Conservation (phyloP, 2,113 vertebrate genomes). For the Phalacrocorax aristotelis region DNA sequence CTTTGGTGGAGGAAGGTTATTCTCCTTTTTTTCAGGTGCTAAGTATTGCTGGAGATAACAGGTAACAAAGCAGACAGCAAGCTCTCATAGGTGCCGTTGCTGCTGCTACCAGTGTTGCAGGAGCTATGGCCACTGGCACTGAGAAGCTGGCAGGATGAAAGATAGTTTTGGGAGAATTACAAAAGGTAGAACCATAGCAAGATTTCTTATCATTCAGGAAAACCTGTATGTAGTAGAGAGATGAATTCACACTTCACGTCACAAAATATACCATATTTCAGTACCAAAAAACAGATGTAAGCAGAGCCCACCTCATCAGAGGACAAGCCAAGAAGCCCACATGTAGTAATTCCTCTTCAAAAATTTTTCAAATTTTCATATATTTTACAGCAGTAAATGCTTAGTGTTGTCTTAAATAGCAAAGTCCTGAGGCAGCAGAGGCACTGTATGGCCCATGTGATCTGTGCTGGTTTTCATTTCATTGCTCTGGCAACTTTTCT, state of each 20-base stretch:
- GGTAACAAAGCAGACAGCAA: background rate
- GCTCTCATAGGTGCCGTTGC: background rate
- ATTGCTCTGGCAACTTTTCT: background rate
- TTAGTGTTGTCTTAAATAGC: background rate
- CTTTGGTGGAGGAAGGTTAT: background rate
- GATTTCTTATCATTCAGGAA: background rate
- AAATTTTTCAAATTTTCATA: background rate
- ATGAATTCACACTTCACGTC: background rate
- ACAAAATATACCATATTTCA: background rate
- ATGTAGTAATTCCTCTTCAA: background rate
- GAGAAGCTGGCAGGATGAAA: background rate
- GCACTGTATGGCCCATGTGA: background rate
- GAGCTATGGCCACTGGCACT: background rate
- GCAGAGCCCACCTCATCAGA: background rate
- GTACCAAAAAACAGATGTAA: background rate
- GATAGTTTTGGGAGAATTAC: background rate
- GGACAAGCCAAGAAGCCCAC: background rate
- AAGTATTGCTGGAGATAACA: background rate
- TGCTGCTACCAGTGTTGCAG: background rate
- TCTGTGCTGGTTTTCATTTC: background rate
- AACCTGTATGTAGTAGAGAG: background rate
- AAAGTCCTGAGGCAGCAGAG: background rate
- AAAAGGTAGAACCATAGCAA: background rate
- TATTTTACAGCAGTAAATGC: background rate
- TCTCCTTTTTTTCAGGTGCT: background rate